Conservation (phyloP, 2,888 invertebrate genomes). For the Eutolmus rufibarbis region DNA sequence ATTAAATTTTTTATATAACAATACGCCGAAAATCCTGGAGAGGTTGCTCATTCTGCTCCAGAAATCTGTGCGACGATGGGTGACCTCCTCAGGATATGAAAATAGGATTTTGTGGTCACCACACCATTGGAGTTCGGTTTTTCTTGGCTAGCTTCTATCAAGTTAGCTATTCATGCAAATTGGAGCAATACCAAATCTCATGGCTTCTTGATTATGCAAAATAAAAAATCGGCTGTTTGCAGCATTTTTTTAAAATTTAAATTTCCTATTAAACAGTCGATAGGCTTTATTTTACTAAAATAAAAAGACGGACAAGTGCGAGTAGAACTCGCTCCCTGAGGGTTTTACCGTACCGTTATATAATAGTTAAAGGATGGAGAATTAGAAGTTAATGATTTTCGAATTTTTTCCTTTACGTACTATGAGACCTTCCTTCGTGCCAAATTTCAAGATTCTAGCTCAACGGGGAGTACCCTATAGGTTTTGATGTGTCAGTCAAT, state of each 20-base stretch:
- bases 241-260: neutral
- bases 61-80: neutral
- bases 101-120: neutral
- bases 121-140: neutral
- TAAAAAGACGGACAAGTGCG: neutral
- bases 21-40: neutral
- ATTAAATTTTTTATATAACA: conserved; percentile 23
- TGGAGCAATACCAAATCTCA: neutral
- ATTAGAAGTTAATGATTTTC: no score
- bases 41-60: neutral
- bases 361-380: no score
- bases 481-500: no score
- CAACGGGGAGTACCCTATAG: no score
- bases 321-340: no score
- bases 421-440: no score
- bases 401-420: no score
- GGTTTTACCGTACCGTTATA: no score
- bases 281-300: neutral
- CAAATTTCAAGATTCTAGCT: no score
- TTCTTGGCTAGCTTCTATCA: neutral
- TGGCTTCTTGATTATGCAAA: neutral
- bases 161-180: neutral
- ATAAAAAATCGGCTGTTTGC: neutral
- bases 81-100: neutral
- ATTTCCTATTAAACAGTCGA: neutral